Evolutionary conservation across 2,888 invertebrate species (phyloP).

Genomic region (Oxytorus armatus): DNA sequence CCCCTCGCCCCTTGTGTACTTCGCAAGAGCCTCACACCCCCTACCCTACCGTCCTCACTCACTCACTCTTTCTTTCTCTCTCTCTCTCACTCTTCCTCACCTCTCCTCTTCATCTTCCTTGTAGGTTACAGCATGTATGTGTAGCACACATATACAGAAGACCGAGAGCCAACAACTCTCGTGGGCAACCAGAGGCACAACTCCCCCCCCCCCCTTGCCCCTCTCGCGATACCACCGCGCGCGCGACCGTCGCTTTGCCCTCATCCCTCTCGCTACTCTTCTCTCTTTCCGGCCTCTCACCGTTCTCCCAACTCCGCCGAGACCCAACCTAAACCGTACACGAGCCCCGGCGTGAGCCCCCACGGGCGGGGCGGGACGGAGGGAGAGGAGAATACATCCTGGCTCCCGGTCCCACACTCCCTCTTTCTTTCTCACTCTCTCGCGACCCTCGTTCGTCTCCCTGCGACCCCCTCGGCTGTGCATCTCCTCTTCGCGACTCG

Average conservation of each 20-base stretch:
- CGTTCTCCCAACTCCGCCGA: constrained; percentile 72
- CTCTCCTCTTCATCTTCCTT: neutral
- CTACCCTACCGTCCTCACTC: constrained; percentile 57
- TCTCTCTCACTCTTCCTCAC: constrained; percentile 34
- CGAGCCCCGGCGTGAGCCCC: constrained; percentile 42
- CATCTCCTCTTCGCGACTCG: constrained; percentile 71
- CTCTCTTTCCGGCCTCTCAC: constrained; percentile 76
- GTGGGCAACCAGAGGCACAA: constrained; percentile 59
- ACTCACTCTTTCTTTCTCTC: constrained; percentile 53
- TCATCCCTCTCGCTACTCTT: constrained; percentile 34
- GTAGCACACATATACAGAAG: constrained; percentile 56
- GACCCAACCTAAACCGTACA: constrained; percentile 64
- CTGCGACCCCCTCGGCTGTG: constrained; percentile 59
- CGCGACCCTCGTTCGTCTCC: constrained; percentile 28
- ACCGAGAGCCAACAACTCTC: constrained; percentile 63
- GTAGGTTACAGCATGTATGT: constrained; percentile 51
- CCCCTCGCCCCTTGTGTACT: constrained; percentile 63
- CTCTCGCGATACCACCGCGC: constrained; percentile 40
- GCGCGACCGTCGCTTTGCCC: constrained; percentile 55
- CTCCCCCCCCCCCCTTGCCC: constrained; percentile 20
- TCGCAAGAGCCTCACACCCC: constrained; percentile 68
- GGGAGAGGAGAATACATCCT: constrained; percentile 29
- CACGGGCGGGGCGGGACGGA: neutral
- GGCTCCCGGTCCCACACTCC: constrained; percentile 26
- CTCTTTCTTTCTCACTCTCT: constrained; percentile 19